These are phyloP conservation scores for Bursaphelenchus mucronatus DNA, from an alignment of 1,140 invertebrate species.

Conservation along the genomic window DNA sequence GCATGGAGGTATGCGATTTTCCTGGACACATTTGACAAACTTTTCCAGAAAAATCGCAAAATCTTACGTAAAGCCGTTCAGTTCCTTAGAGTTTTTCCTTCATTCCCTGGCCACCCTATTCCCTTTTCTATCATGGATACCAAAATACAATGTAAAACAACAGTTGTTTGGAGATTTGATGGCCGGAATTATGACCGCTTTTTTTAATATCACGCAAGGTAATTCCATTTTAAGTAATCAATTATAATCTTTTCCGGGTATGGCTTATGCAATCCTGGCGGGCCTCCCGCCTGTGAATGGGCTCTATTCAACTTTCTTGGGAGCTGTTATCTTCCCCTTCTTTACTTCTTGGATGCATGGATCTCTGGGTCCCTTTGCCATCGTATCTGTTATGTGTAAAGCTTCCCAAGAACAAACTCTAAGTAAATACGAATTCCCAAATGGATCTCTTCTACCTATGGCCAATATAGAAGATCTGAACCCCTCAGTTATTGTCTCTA, in stretches of 20 bases:
- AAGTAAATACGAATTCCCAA: conserved; percentile 2
- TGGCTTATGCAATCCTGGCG: conserved; percentile 17
- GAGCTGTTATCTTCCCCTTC: conserved; percentile 19
- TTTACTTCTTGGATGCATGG: conserved; percentile 24
- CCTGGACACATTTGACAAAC: no score
- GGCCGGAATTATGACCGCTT: conserved; percentile 6
- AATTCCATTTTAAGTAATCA: conserved; percentile 2
- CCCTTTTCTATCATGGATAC: conserved; percentile 1
- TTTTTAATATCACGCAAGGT: conserved; percentile 22
- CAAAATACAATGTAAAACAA: neutral
- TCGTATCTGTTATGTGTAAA: conserved; percentile 22
- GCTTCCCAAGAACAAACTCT: conserved; percentile 15
- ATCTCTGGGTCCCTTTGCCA: conserved; percentile 25
- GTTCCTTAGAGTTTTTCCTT: no score
- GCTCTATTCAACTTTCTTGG: conserved; percentile 16
- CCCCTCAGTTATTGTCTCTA: conserved; percentile 15
- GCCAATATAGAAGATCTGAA: neutral
- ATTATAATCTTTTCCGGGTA: conserved; percentile 11
- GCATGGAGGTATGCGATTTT: no score
- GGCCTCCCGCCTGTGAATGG: conserved; percentile 23
- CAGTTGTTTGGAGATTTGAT: conserved; percentile 8
- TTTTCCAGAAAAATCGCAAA: no score
- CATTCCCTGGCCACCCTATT: neutral
- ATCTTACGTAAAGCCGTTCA: no score
- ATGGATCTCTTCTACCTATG: conserved; percentile 15